Base-by-base conservation (phyloP, 1,140 invertebrate genomes). In the Cotesia typhae region DNA sequence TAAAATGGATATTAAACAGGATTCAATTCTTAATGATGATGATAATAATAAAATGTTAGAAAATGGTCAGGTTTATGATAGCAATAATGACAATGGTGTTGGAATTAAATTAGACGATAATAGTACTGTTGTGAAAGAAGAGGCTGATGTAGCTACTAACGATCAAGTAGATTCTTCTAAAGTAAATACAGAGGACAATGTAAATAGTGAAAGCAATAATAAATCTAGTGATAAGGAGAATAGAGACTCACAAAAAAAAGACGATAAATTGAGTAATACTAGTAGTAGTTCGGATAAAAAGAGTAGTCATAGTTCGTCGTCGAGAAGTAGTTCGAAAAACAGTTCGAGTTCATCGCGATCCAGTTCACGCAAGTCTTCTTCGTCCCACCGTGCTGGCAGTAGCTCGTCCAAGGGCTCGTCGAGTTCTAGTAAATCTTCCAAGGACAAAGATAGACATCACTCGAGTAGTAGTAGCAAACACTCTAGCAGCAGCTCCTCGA, bases 291-390 rank as follows among this genome's bases (percentile, higher is more conserved):
- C 79, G 59, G 86, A 87, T 68, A 88, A 84, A 72, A 87, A 82
- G 79, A 87, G 84, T 80, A 83, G 78, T 75, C 88, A 89, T 76
- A 88, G 86, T 70, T 71, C 82, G 74, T 88, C 86, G 80, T 88
- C 87, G 67, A 87, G 83, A 60, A 89, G 88, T 82, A 84, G 87
- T 80, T 89, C 86, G 57, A 89, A 88, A 78, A 85, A 87, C 57
- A 79, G 81, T 71, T 87, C 78, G 14, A 80, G 78, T 47, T 47
- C 57, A 55, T 14, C 53, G 9, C 7, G 57, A 6, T 59, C 57
- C 17, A 59, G 57, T 72, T 89, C 84, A 35, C 82, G 84, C 51
- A 79, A 78, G 78, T 79, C 79, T 61, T 80, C 83, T 59, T 80
- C 83, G 77, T 79, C 81, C 36, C 74, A 80, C 72, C 79, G 80